A percentile compares a stretch with the other conserved stretches of the same genome.
Conservation (phyloP, 2,888 invertebrate genomes). For the Synergus gifuensis region DNA sequence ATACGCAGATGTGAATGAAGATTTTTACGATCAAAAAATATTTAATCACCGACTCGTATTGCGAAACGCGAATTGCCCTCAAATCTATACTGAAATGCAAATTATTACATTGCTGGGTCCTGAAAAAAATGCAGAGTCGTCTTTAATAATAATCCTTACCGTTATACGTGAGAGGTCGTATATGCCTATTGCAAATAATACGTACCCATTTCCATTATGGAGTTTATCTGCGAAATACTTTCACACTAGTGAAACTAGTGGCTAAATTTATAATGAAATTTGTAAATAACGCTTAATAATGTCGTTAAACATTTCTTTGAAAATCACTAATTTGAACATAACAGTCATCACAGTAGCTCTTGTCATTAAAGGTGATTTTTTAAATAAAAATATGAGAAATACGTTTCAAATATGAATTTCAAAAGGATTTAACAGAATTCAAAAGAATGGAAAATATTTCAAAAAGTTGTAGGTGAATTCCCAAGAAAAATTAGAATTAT, state of each 20-base stretch:
- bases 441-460: too few species aligned
- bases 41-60: not conserved
- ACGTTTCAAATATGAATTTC: too few species aligned
- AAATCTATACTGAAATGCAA: not conserved
- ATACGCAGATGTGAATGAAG: not conserved
- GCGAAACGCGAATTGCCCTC: not conserved
- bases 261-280: not conserved
- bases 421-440: too few species aligned
- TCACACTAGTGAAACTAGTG: not conserved
- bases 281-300: too few species aligned
- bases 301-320: too few species aligned
- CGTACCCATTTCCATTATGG: not conserved
- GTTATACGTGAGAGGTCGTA: not conserved
- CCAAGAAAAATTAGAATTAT: too few species aligned
- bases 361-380: too few species aligned
- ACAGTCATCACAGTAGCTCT: too few species aligned
- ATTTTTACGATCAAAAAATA: slow-evolving; percentile 2
- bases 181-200: slow-evolving; percentile 1
- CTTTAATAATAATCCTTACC: not conserved
- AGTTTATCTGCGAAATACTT: not conserved
- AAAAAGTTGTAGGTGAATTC: too few species aligned
- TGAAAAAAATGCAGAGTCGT: not conserved
- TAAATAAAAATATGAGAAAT: too few species aligned
- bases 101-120: not conserved
- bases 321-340: too few species aligned